These are phyloP conservation scores for Sterna hirundo DNA, from an alignment of 2,113 vertebrate genomes.

Conservation along the genomic window DNA sequence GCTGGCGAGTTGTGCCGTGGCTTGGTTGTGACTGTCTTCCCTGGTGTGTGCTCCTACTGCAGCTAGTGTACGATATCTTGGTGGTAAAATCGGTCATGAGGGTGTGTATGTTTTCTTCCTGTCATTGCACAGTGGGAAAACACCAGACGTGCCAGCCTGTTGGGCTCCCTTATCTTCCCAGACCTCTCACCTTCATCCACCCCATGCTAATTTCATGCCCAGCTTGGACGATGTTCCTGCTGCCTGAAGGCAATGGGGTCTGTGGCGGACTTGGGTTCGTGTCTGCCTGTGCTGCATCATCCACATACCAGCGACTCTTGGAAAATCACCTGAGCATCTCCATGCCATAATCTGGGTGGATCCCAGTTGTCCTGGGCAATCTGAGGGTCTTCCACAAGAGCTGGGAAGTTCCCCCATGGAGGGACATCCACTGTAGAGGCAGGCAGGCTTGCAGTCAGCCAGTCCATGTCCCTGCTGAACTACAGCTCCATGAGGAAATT, in stretches of 20 bases:
- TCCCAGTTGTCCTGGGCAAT: not conserved
- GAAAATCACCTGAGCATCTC: not conserved
- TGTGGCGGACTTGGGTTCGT: not conserved
- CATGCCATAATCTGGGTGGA: not conserved
- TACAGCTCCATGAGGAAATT: not conserved
- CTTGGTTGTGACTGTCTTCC: not conserved
- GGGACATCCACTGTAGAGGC: not conserved
- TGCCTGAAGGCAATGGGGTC: not conserved
- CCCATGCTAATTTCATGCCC: not conserved
- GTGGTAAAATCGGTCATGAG: constrained; percentile 18
- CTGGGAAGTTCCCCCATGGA: fast-evolving
- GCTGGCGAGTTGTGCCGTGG: not conserved
- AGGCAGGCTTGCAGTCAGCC: not conserved
- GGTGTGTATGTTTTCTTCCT: constrained; percentile 25
- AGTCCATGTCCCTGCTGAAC: not conserved
- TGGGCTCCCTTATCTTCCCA: not conserved
- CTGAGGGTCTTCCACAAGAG: not conserved
- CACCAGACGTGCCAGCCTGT: not conserved
- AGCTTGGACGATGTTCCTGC: not conserved
- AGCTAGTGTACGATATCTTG: not conserved
- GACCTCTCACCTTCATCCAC: constrained; percentile 39
- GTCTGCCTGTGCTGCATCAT: not conserved
- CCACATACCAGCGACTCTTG: not conserved
- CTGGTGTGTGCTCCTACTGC: fast-evolving
- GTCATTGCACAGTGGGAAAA: not conserved